phyloP scores from a whole-genome alignment of 2,113 vertebrate genomes.

The Epinephelus fuscoguttatus region DNA sequence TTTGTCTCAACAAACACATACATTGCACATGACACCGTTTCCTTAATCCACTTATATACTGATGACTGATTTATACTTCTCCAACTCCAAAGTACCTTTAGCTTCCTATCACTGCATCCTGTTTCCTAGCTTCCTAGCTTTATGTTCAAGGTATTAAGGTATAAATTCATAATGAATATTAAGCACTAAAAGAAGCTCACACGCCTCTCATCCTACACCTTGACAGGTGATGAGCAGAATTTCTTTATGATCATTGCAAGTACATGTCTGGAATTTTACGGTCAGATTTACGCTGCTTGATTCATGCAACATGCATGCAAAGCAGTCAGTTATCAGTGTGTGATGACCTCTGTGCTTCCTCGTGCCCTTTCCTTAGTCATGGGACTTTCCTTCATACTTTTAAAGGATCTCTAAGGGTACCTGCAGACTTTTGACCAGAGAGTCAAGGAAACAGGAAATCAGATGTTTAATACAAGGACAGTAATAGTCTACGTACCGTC shows the following conservation, averaged over 20 bases:
- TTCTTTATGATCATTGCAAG: constrained; percentile 8
- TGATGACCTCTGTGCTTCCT: background rate
- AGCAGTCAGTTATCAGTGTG: background rate
- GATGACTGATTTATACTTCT: background rate
- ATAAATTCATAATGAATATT: constrained; percentile 40
- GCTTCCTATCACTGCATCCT: background rate
- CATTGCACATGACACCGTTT: background rate
- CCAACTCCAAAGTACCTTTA: background rate
- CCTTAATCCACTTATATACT: background rate
- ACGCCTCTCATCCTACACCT: background rate
- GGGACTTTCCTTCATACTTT: background rate
- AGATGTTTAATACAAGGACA: background rate
- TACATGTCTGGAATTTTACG: background rate
- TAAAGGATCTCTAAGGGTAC: background rate
- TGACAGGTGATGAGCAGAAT: background rate
- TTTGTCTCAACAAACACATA: constrained; percentile 2
- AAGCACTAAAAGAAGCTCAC: constrained; percentile 9
- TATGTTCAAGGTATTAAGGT: constrained; percentile 24
- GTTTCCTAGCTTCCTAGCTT: constrained; percentile 16
- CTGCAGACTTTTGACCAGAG: background rate
- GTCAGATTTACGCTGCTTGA: background rate
- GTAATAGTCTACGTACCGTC: background rate
- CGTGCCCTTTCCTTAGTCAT: background rate
- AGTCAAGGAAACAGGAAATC: background rate
- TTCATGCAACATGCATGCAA: background rate